Conservation (phyloP, 1,140 invertebrate species). For the Reticulitermes speratus region DNA sequence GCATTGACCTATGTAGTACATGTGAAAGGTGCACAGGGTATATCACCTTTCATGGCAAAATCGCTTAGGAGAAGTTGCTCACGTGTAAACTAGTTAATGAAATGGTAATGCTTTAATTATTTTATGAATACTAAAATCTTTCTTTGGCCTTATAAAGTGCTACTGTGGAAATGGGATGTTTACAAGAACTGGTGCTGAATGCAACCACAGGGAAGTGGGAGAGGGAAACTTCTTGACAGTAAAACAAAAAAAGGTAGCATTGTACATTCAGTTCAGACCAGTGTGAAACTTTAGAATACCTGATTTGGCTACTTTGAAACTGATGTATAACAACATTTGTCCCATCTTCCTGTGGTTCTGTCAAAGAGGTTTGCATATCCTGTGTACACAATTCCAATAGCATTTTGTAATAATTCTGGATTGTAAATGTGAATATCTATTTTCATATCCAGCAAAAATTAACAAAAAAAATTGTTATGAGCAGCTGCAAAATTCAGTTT, state of each 20-base stretch:
- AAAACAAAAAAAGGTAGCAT: background rate
- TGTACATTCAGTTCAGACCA: background rate
- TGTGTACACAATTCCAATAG: conserved; percentile 35
- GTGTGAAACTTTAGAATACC: background rate
- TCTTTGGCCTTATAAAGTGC: conserved; percentile 34
- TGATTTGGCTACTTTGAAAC: conserved; percentile 2
- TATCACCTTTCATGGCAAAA: conserved; percentile 6
- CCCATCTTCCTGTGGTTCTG: conserved; percentile 32
- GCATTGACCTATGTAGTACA: background rate
- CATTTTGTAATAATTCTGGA: conserved; percentile 35
- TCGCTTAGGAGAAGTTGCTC: background rate
- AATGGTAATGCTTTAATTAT: conserved; percentile 32
- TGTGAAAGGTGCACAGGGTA: conserved; percentile 3
- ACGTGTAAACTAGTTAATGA: conserved; percentile 20
- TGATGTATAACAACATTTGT: background rate
- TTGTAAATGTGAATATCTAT: conserved; percentile 38
- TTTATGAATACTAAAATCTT: conserved; percentile 30
- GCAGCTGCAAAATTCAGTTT: conserved; percentile 32
- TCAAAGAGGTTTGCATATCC: conserved; percentile 36
- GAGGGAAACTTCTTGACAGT: background rate
- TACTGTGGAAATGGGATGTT: conserved; percentile 28
- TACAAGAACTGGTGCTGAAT: conserved; percentile 30
- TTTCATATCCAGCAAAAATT: conserved; percentile 36
- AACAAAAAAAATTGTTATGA: conserved; percentile 31
- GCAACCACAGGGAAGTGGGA: conserved; percentile 19